A percentile compares a stretch with the other conserved stretches of the same genome.
Evolutionary conservation across 2,113 vertebrate genomes (phyloP).

Genomic region (Illadopsis cleaveri): DNA sequence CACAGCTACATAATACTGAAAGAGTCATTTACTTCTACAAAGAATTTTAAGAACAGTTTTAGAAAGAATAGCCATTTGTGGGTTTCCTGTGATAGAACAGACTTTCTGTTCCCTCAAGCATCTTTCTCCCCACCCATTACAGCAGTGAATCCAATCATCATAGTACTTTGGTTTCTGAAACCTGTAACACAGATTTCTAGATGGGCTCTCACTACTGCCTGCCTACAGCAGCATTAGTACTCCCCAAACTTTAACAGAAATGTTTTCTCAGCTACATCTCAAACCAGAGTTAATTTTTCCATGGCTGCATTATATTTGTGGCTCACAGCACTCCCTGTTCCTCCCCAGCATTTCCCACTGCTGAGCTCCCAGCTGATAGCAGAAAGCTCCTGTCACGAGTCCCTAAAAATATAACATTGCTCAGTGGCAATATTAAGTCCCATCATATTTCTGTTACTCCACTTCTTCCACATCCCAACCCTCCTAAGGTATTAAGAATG

Average conservation of each 20-base stretch:
- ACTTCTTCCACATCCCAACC: background rate
- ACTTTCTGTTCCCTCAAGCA: background rate
- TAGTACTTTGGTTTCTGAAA: background rate
- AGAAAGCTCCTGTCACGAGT: conserved; percentile 25
- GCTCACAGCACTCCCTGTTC: conserved; percentile 17
- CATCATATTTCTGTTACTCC: background rate
- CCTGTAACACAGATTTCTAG: background rate
- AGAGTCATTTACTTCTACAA: background rate
- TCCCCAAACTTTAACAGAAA: background rate
- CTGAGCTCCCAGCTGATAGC: conserved; percentile 38
- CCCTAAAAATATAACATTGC: conserved; percentile 51
- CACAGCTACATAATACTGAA: background rate
- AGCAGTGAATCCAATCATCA: background rate
- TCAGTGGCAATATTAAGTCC: conserved; percentile 1
- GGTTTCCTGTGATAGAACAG: background rate
- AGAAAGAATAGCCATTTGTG: background rate
- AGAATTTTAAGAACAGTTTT: background rate
- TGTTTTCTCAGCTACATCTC: background rate
- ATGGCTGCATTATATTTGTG: background rate
- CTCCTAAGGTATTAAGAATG: background rate
- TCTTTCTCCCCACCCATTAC: background rate
- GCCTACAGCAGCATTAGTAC: background rate
- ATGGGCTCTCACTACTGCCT: background rate
- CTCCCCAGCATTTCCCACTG: background rate
- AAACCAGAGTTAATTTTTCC: background rate